These are phyloP conservation scores for Oxystoma pomonae DNA, from an alignment of 2,888 invertebrate species.

Conservation along the genomic window DNA sequence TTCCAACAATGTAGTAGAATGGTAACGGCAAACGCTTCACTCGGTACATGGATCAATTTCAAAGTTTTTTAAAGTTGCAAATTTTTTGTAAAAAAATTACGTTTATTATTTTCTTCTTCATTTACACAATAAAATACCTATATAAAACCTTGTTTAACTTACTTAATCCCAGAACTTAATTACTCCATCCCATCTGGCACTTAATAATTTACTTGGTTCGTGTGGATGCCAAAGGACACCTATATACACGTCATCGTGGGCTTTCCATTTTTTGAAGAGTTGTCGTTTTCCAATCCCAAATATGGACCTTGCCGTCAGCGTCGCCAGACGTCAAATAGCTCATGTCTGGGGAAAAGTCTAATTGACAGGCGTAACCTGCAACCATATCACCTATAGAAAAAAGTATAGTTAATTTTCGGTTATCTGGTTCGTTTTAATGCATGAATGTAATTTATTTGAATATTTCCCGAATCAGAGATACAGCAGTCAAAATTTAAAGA, in stretches of 20 bases:
- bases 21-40: too few relatives aligned
- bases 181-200: conserved; percentile 98
- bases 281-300: conserved; percentile 99
- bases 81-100: too few relatives aligned
- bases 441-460: too few relatives aligned
- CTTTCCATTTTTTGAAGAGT: conserved; percentile 97
- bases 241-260: conserved; percentile 97
- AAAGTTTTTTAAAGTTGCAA: too few relatives aligned
- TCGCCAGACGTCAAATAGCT: conserved; percentile 97
- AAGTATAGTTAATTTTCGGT: neutral
- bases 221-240: conserved; percentile 97
- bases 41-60: too few relatives aligned
- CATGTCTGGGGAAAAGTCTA: conserved; percentile 99
- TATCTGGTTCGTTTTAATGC: too few relatives aligned
- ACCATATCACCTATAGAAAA: conserved; percentile 92
- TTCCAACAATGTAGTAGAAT: too few relatives aligned
- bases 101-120: too few relatives aligned
- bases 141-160: too few relatives aligned
- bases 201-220: conserved; percentile 95
- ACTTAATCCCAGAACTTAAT: conserved; percentile 97
- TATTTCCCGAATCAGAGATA: too few relatives aligned
- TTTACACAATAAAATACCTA: too few relatives aligned
- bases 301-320: conserved; percentile 96
- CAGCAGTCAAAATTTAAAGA: too few relatives aligned
- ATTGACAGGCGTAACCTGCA: conserved; percentile 95